phyloP scores from a whole-genome alignment of 2,113 vertebrate species.

The Boulengeromyrus knoepffleri region DNA sequence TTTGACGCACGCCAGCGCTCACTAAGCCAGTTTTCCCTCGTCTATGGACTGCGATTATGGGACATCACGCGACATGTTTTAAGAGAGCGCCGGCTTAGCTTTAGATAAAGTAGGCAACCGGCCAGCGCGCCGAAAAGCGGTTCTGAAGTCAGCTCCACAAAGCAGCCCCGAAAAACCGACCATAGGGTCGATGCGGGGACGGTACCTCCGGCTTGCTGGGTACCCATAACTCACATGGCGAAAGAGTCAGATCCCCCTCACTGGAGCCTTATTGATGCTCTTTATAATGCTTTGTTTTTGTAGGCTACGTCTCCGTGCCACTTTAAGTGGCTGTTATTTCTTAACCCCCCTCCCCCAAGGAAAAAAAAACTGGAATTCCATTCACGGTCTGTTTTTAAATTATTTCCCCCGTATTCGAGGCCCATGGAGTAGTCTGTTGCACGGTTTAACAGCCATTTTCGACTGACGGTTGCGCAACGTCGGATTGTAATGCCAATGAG shows the following conservation, averaged over 20 bases:
- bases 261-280: constrained; percentile 7
- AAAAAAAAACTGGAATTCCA: neutral
- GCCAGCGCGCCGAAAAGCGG: constrained; percentile 39
- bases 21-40: neutral
- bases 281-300: neutral
- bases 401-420: too few species aligned
- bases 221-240: constrained; percentile 23
- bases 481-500: neutral
- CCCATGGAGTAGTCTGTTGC: too few species aligned
- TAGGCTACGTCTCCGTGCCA: neutral
- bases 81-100: constrained; percentile 7
- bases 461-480: neutral
- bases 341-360: neutral
- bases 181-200: constrained; percentile 29
- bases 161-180: constrained; percentile 27
- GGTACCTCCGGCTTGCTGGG: constrained; percentile 16
- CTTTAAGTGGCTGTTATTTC: neutral
- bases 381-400: neutral
- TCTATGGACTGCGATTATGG: neutral
- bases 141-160: constrained; percentile 25
- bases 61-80: constrained; percentile 26
- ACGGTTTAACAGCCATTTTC: neutral
- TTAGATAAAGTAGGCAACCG: constrained; percentile 34
- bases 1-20: neutral
- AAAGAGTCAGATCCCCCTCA: neutral